Evolutionary conservation across 2,113 vertebrate species (phyloP).

Genomic region (Emberiza fucata): DNA sequence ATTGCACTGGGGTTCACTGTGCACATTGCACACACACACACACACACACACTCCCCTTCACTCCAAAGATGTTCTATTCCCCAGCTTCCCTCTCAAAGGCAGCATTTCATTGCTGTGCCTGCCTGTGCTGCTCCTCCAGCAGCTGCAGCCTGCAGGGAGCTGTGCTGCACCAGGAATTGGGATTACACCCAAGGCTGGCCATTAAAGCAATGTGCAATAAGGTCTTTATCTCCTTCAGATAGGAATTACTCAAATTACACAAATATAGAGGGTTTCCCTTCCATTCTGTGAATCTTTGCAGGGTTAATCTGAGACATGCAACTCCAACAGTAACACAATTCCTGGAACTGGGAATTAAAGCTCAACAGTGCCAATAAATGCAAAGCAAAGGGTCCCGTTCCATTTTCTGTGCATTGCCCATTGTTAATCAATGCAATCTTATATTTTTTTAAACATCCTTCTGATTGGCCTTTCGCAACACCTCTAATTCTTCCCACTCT

Average conservation of each 20-base stretch:
- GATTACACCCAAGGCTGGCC: not conserved
- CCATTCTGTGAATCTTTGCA: accelerated
- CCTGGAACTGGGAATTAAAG: not conserved
- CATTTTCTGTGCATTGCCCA: not conserved
- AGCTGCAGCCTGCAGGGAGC: not conserved
- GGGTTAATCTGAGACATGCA: not conserved
- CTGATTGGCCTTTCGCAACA: accelerated
- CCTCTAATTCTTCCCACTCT: not conserved
- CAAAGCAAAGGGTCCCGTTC: not conserved
- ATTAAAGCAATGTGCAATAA: not conserved
- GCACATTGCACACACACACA: not conserved
- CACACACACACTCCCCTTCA: not conserved
- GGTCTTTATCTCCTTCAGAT: not conserved
- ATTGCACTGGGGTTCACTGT: not conserved
- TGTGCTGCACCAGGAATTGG: not conserved
- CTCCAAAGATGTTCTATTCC: not conserved
- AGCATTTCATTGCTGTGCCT: not conserved
- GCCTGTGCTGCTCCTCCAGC: not conserved
- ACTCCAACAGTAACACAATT: not conserved
- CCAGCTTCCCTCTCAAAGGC: not conserved
- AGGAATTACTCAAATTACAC: not conserved
- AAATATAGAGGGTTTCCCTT: not conserved
- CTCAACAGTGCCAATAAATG: not conserved
- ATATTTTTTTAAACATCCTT: not conserved
- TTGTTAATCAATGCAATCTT: not conserved